phyloP scores from a whole-genome alignment of 2,113 vertebrate species.

The Bubo bubo region DNA sequence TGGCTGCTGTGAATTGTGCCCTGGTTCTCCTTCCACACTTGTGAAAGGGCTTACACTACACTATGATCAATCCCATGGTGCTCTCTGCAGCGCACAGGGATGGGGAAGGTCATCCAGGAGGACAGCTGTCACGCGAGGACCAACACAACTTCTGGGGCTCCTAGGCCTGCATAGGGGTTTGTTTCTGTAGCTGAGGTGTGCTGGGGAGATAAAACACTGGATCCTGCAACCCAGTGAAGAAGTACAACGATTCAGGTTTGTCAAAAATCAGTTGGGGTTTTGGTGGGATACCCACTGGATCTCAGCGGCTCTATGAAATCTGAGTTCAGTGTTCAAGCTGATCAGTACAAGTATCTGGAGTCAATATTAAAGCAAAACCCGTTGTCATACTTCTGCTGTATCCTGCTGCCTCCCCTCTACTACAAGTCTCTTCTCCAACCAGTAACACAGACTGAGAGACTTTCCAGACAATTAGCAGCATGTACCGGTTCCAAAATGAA shows the following conservation, averaged over 20 bases:
- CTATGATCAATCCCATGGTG: too few relatives aligned
- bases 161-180: accelerated
- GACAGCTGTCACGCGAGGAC: not conserved
- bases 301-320: not conserved
- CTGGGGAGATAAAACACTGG: not conserved
- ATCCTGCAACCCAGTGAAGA: not conserved
- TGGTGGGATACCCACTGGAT: not conserved
- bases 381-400: not conserved
- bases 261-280: not conserved
- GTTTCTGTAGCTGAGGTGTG: not conserved
- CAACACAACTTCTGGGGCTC: not conserved
- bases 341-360: not conserved
- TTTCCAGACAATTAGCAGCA: conserved; percentile 17
- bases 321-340: not conserved
- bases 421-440: not conserved
- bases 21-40: too few relatives aligned
- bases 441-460: not conserved
- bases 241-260: not conserved
- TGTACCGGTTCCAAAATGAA: not conserved
- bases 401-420: not conserved
- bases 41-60: too few relatives aligned
- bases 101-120: not conserved
- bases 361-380: not conserved
- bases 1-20: too few relatives aligned
- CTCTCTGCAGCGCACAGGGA: not conserved